A percentile compares a stretch with the other conserved stretches of the same genome.
Conservation (phyloP, 2,888 invertebrate genomes). For the Eilema griseolum region DNA sequence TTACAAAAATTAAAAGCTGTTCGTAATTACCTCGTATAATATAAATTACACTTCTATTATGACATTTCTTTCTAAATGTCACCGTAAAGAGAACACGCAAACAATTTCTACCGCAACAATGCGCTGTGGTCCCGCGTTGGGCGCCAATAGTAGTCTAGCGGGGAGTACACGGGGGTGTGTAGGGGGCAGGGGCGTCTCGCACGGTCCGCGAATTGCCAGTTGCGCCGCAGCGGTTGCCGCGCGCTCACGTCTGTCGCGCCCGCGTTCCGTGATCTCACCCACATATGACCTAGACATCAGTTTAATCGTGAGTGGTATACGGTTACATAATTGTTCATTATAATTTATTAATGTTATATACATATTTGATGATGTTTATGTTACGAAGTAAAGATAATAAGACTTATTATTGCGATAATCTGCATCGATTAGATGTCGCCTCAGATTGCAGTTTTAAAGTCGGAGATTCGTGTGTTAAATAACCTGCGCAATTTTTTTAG, state of each 20-base stretch:
- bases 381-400: constrained; percentile 1
- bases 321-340: constrained; percentile 69
- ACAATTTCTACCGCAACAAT: constrained; percentile 48
- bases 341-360: constrained; percentile 31
- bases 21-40: background rate
- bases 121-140: constrained; percentile 66
- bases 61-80: constrained; percentile 6
- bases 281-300: constrained; percentile 70
- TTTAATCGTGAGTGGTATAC: constrained; percentile 73
- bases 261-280: constrained; percentile 56
- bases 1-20: background rate
- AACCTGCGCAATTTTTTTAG: background rate
- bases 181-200: constrained; percentile 50
- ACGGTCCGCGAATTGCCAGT: constrained; percentile 60
- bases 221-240: constrained; percentile 78
- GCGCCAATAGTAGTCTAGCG: constrained; percentile 69
- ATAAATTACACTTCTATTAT: constrained; percentile 10
- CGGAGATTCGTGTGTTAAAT: background rate
- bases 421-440: constrained; percentile 43
- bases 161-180: constrained; percentile 46
- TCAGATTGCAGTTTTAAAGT: constrained; percentile 24
- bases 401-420: constrained; percentile 6
- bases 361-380: constrained; percentile 11
- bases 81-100: constrained; percentile 26
- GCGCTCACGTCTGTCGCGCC: constrained; percentile 65